Evolutionary conservation across 2,888 invertebrate genomes (phyloP), one percentile per base, ranked within the genome.

Genomic region (Xestia ashworthii): DNA sequence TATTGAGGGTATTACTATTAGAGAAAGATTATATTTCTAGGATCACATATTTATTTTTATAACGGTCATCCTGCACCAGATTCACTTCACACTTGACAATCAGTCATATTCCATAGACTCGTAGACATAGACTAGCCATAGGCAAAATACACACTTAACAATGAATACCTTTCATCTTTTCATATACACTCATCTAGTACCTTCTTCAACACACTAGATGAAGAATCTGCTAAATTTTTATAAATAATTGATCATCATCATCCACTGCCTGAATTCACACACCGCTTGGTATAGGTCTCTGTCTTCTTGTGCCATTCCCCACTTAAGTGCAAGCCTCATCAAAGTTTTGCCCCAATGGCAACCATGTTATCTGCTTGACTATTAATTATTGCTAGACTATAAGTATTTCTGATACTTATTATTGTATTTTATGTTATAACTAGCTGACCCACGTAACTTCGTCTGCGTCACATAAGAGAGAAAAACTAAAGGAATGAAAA

Each of bases 161-260:
- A 19, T 16, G 0, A 11, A 0, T 58, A 25, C 14, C 38, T 46
- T 44, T 19, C 19, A 14, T 16, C 12, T 11, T 75, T 76, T 65
- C 65, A 16, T 44, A 19, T 1, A 22, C 38, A 9, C 5, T 53
- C 16, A 16, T 44, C n/a, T 14, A 72, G 2, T 41, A n/a, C 25
- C 5, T 73, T 74, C 22, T 73, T 53, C n/a, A n/a, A 32, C 9
- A 53, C 16, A 53, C n/a, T 44, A 53, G 16, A n/a, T 12, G 3
- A 50, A 41, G 9, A 32, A 22, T 22, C 16, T 41, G 25, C 41
- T 22, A 41, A 53, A 11, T 74, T 71, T 16, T 25, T 73, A 14
- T 14, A n/a, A 44, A 76, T 73, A n/a, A 65, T 41, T 64, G 11
- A 32, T 32, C 55, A 58, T 55, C n/a, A 55, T 55, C 14, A 16